These are phyloP conservation scores for Amorpha juglandis DNA, from an alignment of 2,888 invertebrate species.

Conservation along the genomic window DNA sequence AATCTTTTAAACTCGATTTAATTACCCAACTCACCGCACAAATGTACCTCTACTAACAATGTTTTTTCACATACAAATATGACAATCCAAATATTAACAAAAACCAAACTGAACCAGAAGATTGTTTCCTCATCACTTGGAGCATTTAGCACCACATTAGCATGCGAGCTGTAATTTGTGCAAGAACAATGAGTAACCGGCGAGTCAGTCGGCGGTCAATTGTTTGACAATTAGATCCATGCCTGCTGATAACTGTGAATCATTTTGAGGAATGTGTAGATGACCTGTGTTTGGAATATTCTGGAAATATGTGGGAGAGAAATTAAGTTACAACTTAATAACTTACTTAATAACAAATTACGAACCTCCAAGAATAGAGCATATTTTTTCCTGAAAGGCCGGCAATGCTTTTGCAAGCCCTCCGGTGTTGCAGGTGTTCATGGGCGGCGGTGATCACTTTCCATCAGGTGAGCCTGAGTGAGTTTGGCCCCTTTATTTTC, in stretches of 20 bases:
- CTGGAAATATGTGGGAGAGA: neutral
- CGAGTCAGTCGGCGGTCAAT: slow-evolving; percentile 36
- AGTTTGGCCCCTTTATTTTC: too few species aligned
- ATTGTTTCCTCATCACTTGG: neutral
- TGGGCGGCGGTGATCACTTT: too few species aligned
- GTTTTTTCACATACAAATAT: too few species aligned
- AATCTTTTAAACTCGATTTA: too few species aligned
- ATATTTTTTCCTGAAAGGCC: too few species aligned
- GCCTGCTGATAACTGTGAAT: slow-evolving; percentile 35
- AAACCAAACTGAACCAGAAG: neutral
- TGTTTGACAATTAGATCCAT: slow-evolving; percentile 46
- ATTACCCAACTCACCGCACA: too few species aligned
- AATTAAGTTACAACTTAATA: neutral
- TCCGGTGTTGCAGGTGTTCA: too few species aligned
- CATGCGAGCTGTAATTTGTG: slow-evolving; percentile 31
- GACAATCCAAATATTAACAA: neutral
- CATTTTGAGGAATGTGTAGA: slow-evolving; percentile 10
- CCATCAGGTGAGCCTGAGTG: too few species aligned
- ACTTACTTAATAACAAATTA: too few species aligned
- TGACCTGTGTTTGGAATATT: neutral
- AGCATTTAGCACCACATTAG: slow-evolving; percentile 14
- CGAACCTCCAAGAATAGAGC: too few species aligned
- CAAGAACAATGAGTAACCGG: slow-evolving; percentile 44
- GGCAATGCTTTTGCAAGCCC: too few species aligned
- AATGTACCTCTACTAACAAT: neutral